Evolutionary conservation across 2,113 vertebrate species (phyloP), one percentile per base, ranked within the genome.

Genomic region (Nicator chloris): DNA sequence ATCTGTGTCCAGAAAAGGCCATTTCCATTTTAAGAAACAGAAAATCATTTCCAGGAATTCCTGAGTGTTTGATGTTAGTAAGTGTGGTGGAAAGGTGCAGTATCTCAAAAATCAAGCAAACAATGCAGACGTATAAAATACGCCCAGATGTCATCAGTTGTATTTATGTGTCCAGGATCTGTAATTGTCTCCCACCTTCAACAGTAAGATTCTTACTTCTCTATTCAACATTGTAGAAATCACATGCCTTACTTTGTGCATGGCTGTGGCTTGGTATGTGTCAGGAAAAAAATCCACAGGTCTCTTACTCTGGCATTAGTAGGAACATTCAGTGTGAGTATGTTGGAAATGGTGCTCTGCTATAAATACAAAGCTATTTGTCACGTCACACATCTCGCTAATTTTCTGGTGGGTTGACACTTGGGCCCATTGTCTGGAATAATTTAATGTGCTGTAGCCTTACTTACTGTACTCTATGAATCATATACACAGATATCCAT

Each of bases 371-470:
- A 61, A 95, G 56, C 81, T 75, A 60, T 94, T 95, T 80, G 68
- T 96, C 94, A 75, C 11, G 0, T 92, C 79, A 83, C 82, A 88
- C 68, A 64, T 94, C 88, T 53, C 18, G 2, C 68, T 94, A 64
- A 94, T 93, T 94, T 96, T 94, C 72, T 94, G 39, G 79, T 56
- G 76, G 69, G 65, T 28, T 96, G 88, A 93, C 88, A 90, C 44
- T 94, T 95, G 94, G 51, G 76, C 51, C 80, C 77, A 61, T 96
- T 96, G 79, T 97, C 90, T 96, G 90, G 69, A 96, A 92, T 86
- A 95, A 93, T 92, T 90, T 83, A 83, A 68, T 86, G 76, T 86
- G 31, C 92, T 81, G 44, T 77, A 84, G 56, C 59, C 89, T 86
- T 90, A 63, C 75, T 91, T 93, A 93, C 90, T 93, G 56, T 96